Evolutionary conservation across 2,113 vertebrate genomes (phyloP), one percentile per base, ranked within the genome.

Genomic region (Anseranas semipalmata): DNA sequence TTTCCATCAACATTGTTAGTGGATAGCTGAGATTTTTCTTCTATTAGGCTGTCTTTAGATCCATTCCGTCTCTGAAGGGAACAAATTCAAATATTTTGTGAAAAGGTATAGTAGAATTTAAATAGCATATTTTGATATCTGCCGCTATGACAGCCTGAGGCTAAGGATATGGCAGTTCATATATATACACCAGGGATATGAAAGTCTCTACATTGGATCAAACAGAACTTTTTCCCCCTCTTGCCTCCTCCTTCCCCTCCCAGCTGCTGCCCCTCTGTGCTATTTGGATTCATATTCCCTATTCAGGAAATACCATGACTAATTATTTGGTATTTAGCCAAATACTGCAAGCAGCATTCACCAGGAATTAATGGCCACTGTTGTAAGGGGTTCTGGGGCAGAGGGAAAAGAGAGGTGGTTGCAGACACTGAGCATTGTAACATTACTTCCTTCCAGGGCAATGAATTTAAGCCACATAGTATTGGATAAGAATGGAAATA

Each of bases 11-110:
- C 9, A 10, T 76, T 98, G n/a, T 79, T 97, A 96, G 95, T 89
- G 84, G 97, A 91, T 24, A 89, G 27, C 30, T 86, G 97, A 96
- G 95, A 60, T 85, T 95, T 96, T 90, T 98, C 98, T 96, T 98
- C 98, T 58, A 97, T 97, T 60, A 99, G 89, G 88, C 98, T 98
- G 87, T 99, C 98, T 98, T 99, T 99, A 94, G 98, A 99, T 41
- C 98, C 98, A 2, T 97, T 98, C 93, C 96, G 98, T 91, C 95
- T 98, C 99, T 99, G 93, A 93, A 95, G 37, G 79, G 24, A 96
- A 95, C 43, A 96, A 87, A 90, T 80, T 45, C 77, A 71, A 89
- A 74, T 13, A 59, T 3, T 3, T 33, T 68, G 45, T 95, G 43
- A 79, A 81, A 78, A 83, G 7, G 19, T 32, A 59, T 2, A 84